Percentiles rank a stretch among this genome's conserved stretches.
These are phyloP conservation scores for Oriolus oriolus DNA, from an alignment of 2,113 vertebrate genomes.

Conservation along the genomic window DNA sequence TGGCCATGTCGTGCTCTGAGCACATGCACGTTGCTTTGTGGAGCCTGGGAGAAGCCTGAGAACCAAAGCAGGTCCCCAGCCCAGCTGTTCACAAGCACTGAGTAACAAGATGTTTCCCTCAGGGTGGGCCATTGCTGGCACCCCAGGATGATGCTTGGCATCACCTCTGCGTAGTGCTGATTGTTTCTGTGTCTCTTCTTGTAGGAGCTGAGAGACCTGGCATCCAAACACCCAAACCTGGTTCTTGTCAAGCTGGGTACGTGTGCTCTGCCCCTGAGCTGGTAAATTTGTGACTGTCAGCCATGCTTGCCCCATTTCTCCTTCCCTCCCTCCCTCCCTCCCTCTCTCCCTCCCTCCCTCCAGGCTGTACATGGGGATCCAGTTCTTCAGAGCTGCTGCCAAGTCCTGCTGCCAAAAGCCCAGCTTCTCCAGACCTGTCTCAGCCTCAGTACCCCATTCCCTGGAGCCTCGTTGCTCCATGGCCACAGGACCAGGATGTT, in stretches of 20 bases:
- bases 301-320: neutral
- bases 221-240: conserved; percentile 44
- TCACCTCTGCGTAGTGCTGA: rapidly evolving
- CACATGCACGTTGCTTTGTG: rapidly evolving
- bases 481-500: neutral
- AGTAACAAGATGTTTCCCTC: neutral
- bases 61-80: neutral
- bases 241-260: conserved; percentile 50
- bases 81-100: neutral
- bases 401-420: neutral
- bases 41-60: neutral
- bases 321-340: neutral
- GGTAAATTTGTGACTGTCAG: neutral
- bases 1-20: rapidly evolving
- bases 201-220: conserved; percentile 57
- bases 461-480: neutral
- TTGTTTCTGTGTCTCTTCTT: neutral
- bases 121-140: neutral
- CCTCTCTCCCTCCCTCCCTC: neutral
- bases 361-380: neutral
- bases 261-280: neutral
- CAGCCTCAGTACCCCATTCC: neutral
- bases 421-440: neutral
- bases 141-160: neutral
- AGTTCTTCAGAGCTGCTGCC: neutral